These are phyloP conservation scores for Synaphobranchus kaupii DNA, from an alignment of 2,797 vertebrate genomes.

Conservation along the genomic window DNA sequence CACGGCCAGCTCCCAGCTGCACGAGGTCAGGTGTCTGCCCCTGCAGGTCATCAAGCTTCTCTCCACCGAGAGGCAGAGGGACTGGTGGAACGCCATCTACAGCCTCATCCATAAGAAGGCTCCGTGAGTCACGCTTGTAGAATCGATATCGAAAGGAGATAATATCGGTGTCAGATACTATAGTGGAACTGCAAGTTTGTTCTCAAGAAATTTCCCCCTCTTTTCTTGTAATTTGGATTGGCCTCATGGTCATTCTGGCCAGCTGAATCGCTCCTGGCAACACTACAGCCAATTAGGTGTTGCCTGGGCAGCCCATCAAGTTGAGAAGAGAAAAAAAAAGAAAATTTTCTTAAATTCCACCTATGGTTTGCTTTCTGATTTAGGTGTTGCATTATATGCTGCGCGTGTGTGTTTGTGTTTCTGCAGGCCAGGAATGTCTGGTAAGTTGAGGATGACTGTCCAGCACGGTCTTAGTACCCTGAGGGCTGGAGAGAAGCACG, in stretches of 20 bases:
- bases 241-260: not conserved
- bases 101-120: constrained; percentile 86
- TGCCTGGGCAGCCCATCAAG: too few species aligned
- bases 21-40: constrained; percentile 87
- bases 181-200: not conserved
- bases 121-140: constrained; percentile 73
- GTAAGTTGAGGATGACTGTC: constrained; percentile 86
- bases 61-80: constrained; percentile 84
- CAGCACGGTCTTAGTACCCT: constrained; percentile 86
- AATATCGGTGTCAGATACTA: not conserved
- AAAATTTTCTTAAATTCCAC: too few species aligned
- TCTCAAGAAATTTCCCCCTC: not conserved
- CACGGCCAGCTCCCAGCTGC: constrained; percentile 64
- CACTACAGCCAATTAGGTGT: too few species aligned
- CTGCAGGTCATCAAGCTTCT: constrained; percentile 86
- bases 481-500: constrained; percentile 87
- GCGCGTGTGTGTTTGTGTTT: not conserved
- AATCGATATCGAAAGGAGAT: not conserved
- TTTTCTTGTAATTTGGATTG: too few species aligned
- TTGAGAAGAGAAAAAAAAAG: too few species aligned
- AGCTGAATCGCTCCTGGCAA: too few species aligned
- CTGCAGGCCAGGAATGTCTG: constrained; percentile 82
- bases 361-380: not conserved
- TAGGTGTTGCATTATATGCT: not conserved
- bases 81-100: constrained; percentile 93